Percentiles rank a stretch among this genome's conserved stretches.
Conservation (phyloP, 2,797 vertebrate genomes). For the Enteromius mattozi region DNA sequence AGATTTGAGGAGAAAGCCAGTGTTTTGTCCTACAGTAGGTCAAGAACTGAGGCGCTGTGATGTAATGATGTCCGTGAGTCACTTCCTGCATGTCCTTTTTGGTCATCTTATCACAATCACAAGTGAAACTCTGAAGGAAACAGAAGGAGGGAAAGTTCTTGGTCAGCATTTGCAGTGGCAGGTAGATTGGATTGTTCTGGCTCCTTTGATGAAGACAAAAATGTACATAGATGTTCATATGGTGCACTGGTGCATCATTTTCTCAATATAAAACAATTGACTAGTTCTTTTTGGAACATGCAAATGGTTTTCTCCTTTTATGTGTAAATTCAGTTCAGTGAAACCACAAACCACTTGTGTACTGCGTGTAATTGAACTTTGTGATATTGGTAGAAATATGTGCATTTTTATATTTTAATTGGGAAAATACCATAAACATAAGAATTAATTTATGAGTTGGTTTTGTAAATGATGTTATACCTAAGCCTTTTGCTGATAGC, state of each 20-base stretch:
- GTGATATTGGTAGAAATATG: neutral
- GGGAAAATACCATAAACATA: too few relatives aligned
- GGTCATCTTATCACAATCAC: neutral
- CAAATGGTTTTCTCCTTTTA: neutral
- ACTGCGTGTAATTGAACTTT: neutral
- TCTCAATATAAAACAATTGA: neutral
- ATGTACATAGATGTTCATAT: slow-evolving; percentile 31
- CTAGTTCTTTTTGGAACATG: neutral
- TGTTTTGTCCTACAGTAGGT: slow-evolving; percentile 25
- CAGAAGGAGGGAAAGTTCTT: slow-evolving; percentile 24
- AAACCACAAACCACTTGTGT: neutral
- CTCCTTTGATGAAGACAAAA: slow-evolving; percentile 12
- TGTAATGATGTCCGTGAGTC: slow-evolving; percentile 48
- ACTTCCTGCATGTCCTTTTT: slow-evolving; percentile 44
- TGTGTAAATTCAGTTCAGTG: neutral
- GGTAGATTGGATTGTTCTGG: slow-evolving; percentile 10
- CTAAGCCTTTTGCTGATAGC: neutral
- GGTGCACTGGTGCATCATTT: slow-evolving; percentile 9
- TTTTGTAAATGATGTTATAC: too few relatives aligned
- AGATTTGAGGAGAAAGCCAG: neutral
- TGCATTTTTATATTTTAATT: neutral
- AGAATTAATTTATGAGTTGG: too few relatives aligned
- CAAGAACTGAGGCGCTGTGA: slow-evolving; percentile 29
- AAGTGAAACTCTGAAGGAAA: slow-evolving; percentile 4
- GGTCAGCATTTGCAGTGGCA: slow-evolving; percentile 23